Conservation (phyloP, 1,140 invertebrate genomes). For the Galleria mellonella region DNA sequence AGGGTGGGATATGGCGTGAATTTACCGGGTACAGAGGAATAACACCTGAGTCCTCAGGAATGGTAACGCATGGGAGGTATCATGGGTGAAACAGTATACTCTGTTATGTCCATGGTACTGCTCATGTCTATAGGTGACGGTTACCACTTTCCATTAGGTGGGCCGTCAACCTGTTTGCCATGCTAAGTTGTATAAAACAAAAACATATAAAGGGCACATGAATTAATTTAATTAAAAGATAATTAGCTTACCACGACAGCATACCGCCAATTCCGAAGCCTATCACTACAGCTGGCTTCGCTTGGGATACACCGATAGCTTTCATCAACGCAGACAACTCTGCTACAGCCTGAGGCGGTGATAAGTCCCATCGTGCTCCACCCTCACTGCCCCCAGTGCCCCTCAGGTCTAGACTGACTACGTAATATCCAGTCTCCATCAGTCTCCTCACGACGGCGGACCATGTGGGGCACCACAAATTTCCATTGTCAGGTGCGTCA, state of each 20-base stretch:
- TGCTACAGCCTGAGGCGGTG: slow-evolving; percentile 43
- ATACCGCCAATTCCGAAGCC: slow-evolving; percentile 63
- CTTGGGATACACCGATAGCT: slow-evolving; percentile 46
- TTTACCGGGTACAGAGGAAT: no score
- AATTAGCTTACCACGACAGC: slow-evolving; percentile 45
- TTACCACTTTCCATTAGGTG: no score
- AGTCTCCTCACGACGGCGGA: slow-evolving; percentile 32
- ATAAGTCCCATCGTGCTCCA: slow-evolving; percentile 38
- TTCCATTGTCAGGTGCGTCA: slow-evolving; percentile 50
- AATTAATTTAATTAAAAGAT: not conserved
- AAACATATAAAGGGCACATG: no score
- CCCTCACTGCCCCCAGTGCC: slow-evolving; percentile 56
- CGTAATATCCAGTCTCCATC: slow-evolving; percentile 40
- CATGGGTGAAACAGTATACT: no score
- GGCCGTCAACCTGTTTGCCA: no score
- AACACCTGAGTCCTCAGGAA: no score
- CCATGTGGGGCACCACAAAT: slow-evolving; percentile 52
- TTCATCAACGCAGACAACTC: slow-evolving; percentile 41
- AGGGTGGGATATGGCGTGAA: no score
- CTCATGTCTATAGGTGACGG: no score
- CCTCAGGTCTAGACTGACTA: slow-evolving; percentile 53
- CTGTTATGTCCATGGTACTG: no score
- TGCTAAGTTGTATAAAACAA: no score
- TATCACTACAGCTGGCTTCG: slow-evolving; percentile 43
- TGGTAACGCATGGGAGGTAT: no score